phyloP scores from a whole-genome alignment of 1,140 invertebrate species.

The Geopemphigus sp. region DNA sequence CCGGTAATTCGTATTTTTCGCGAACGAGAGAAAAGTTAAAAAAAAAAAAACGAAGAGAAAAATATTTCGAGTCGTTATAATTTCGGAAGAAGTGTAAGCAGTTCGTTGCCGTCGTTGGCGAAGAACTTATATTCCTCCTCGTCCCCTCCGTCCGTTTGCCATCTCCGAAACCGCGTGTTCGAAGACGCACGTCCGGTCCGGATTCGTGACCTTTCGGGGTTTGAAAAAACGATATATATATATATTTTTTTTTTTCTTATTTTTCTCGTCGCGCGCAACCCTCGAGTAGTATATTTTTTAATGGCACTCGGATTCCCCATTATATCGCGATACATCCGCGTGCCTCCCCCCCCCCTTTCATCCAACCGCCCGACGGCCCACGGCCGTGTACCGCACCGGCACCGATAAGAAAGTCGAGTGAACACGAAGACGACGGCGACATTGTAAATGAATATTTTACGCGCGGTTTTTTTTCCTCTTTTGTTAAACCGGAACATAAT shows the following conservation, averaged over 20 bases:
- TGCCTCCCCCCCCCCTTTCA: neutral
- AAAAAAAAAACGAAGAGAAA: neutral
- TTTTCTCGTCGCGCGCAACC: neutral
- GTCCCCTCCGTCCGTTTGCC: neutral
- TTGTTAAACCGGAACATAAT: neutral
- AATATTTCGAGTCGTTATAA: conserved; percentile 35
- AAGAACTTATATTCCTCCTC: conserved; percentile 4
- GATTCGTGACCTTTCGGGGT: conserved; percentile 40
- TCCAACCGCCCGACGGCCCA: too few relatives aligned
- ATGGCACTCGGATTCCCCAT: conserved; percentile 36
- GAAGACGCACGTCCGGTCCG: conserved; percentile 38
- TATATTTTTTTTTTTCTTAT: too few relatives aligned
- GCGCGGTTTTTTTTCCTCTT: conserved; percentile 1
- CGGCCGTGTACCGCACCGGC: too few relatives aligned
- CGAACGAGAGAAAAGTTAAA: neutral
- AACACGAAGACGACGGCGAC: too few relatives aligned
- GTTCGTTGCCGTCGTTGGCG: conserved; percentile 18
- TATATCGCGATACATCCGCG: conserved; percentile 12
- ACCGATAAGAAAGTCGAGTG: conserved; percentile 19
- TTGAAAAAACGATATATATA: conserved; percentile 7
- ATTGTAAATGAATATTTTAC: conserved; percentile 24
- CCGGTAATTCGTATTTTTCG: neutral
- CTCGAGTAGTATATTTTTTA: conserved; percentile 29
- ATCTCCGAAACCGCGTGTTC: neutral
- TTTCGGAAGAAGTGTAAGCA: conserved; percentile 6